Evolutionary conservation across 2,113 vertebrate genomes (phyloP).

Genomic region (Desmodus rotundus): DNA sequence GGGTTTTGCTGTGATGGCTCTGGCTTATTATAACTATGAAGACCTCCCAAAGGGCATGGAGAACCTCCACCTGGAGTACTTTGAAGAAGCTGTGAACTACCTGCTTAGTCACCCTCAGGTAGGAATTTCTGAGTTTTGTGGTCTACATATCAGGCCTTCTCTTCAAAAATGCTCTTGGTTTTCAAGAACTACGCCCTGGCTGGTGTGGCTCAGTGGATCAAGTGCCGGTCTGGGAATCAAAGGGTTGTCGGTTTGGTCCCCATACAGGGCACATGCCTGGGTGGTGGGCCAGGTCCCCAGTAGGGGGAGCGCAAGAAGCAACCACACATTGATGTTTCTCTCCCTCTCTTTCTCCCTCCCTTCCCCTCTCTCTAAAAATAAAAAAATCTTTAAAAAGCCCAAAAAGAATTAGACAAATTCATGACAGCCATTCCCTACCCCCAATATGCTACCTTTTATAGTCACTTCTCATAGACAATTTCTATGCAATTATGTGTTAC

Average conservation of each 20-base stretch:
- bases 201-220: too few species aligned
- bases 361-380: too few species aligned
- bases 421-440: background rate
- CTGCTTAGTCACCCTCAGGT: constrained; percentile 79
- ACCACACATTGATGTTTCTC: too few species aligned
- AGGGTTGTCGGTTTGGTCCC: too few species aligned
- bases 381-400: too few species aligned
- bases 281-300: too few species aligned
- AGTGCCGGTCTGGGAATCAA: too few species aligned
- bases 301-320: too few species aligned
- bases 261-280: too few species aligned
- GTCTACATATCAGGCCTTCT: background rate
- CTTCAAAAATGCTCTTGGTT: background rate
- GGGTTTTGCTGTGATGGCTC: constrained; percentile 86
- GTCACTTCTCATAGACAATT: background rate
- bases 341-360: too few species aligned
- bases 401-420: background rate
- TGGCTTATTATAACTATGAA: constrained; percentile 83
- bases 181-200: background rate
- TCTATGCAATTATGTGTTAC: background rate
- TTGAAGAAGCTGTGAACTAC: constrained; percentile 87
- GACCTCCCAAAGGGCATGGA: constrained; percentile 82
- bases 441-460: background rate
- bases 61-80: constrained; percentile 86
- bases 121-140: constrained; percentile 10